phyloP scores from a whole-genome alignment of 2,797 vertebrate species.

The Anabacerthia variegaticeps region DNA sequence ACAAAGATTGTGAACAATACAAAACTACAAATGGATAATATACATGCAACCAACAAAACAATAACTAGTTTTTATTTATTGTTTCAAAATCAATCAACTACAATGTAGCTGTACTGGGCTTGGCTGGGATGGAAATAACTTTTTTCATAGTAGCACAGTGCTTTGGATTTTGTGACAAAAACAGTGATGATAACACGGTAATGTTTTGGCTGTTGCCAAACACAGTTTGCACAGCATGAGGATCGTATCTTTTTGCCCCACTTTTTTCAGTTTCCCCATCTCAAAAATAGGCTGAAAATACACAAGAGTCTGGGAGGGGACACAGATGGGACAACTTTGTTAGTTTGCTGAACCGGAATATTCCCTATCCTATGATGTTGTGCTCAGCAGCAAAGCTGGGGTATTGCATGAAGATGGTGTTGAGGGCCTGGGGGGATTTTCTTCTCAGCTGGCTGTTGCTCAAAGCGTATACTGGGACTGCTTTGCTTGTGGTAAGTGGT shows the following conservation, averaged over 20 bases:
- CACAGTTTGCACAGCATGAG: background rate
- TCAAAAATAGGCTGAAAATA: background rate
- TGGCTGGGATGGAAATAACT: background rate
- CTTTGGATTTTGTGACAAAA: background rate
- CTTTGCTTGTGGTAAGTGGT: background rate
- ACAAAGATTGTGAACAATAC: background rate
- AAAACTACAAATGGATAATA: background rate
- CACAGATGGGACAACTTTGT: background rate
- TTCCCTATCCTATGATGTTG: background rate
- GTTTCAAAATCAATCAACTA: background rate
- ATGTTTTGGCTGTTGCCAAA: background rate
- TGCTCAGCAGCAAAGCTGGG: background rate
- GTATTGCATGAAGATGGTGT: background rate
- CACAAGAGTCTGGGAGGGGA: background rate
- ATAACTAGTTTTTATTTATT: background rate
- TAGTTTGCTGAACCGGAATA: background rate
- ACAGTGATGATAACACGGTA: background rate
- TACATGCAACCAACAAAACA: background rate
- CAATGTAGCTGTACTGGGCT: background rate
- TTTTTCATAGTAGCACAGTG: background rate
- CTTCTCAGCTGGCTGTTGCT: background rate
- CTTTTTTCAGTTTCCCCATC: rapidly evolving
- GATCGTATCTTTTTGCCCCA: background rate
- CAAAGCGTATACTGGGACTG: background rate
- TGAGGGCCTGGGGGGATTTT: background rate